Percentiles rank a stretch among this genome's conserved stretches.
These are phyloP conservation scores for Belgica antarctica DNA, from an alignment of 2,888 invertebrate genomes.

Conservation along the genomic window DNA sequence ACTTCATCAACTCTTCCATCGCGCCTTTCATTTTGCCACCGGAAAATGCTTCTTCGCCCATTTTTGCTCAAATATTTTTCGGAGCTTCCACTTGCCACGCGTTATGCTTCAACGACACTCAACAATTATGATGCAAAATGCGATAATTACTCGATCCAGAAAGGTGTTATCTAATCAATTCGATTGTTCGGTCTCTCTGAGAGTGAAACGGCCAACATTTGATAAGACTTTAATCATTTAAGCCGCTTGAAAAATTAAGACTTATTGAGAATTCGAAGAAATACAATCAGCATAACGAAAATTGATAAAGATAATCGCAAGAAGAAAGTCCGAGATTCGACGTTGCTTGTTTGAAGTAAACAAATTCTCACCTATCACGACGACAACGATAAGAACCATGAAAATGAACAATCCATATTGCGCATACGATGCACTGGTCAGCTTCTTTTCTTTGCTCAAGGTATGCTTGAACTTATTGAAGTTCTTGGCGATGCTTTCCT, in stretches of 20 bases:
- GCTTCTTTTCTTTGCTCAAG: constrained; percentile 48
- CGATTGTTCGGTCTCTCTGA: background rate
- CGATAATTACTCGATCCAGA: background rate
- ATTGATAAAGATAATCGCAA: too few species aligned
- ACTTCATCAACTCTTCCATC: constrained; percentile 52
- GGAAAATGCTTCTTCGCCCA: background rate
- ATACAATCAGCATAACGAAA: too few species aligned
- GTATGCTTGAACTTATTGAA: constrained; percentile 47
- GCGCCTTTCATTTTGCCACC: constrained; percentile 47
- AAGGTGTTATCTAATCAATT: constrained; percentile 1
- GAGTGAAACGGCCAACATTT: too few species aligned
- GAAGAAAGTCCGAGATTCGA: too few species aligned
- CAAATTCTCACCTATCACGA: constrained; percentile 6
- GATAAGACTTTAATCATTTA: background rate
- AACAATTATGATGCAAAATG: background rate
- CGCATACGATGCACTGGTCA: constrained; percentile 46
- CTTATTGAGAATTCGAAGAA: too few species aligned
- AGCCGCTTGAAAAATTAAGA: constrained; percentile 1
- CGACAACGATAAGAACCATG: background rate
- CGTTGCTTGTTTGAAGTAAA: too few species aligned
- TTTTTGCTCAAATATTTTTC: background rate
- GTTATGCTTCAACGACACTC: background rate
- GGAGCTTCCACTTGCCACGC: background rate
- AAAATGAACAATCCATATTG: background rate
- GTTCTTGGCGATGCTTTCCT: constrained; percentile 52